Percentiles rank a stretch among this genome's conserved stretches.
These are phyloP conservation scores for Microctonus brassicae DNA, from an alignment of 2,888 invertebrate species.

Conservation along the genomic window DNA sequence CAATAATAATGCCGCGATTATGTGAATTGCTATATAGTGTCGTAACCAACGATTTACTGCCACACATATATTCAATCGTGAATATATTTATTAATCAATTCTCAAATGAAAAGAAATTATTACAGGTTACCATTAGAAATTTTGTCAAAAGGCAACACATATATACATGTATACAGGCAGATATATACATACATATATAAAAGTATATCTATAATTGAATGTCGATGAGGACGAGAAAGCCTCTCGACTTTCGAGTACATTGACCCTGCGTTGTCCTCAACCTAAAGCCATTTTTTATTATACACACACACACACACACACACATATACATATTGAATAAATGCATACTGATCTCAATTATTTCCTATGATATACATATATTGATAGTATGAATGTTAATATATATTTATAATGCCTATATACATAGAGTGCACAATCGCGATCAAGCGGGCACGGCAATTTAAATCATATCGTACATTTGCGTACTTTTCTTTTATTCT, in stretches of 20 bases:
- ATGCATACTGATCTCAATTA: slow-evolving; percentile 14
- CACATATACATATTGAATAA: not conserved
- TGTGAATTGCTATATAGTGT: not conserved
- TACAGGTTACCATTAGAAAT: slow-evolving; percentile 64
- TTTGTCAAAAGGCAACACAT: slow-evolving; percentile 46
- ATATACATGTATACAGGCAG: slow-evolving; percentile 15
- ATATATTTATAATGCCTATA: not conserved
- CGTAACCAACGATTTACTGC: not conserved
- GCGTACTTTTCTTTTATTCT: not conserved
- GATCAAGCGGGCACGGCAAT: not conserved
- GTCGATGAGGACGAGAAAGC: slow-evolving; percentile 56
- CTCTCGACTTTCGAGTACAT: slow-evolving; percentile 66
- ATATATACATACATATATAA: slow-evolving; percentile 1
- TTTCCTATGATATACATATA: not conserved
- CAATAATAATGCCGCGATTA: not conserved
- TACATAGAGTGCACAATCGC: not conserved
- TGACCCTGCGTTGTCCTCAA: slow-evolving; percentile 52
- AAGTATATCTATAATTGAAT: slow-evolving; percentile 28
- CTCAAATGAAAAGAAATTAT: slow-evolving; percentile 45
- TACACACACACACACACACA: too few relatives aligned
- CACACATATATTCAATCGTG: not conserved
- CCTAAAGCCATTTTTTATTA: slow-evolving; percentile 7
- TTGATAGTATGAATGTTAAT: not conserved
- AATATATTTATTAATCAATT: slow-evolving; percentile 11
- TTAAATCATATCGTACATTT: not conserved